Conservation (phyloP, 2,888 invertebrate genomes). For the Serripes groenlandicus region DNA sequence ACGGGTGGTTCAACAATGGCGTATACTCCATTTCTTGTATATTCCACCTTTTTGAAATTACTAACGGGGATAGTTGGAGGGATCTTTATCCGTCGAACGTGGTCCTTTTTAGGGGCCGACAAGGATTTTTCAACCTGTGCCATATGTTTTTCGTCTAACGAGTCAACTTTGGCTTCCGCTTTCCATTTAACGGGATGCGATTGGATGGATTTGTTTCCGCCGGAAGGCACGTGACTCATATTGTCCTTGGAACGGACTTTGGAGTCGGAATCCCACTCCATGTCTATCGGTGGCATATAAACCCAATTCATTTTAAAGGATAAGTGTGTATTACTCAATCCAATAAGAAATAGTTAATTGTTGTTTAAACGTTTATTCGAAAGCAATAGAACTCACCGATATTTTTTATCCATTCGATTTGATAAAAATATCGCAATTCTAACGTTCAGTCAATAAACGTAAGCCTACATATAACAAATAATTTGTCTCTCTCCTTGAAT, state of each 20-base stretch:
- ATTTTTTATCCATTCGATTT: too few species aligned
- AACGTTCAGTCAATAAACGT: too few species aligned
- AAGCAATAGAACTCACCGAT: too few species aligned
- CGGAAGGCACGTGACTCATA: constrained; percentile 91
- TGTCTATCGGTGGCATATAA: constrained; percentile 73
- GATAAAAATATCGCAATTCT: too few species aligned
- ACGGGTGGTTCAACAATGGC: constrained; percentile 47
- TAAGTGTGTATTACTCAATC: too few species aligned
- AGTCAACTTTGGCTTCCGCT: constrained; percentile 71
- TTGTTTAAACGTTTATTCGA: too few species aligned
- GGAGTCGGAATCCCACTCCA: constrained; percentile 71
- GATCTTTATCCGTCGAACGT: constrained; percentile 52
- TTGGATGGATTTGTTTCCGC: constrained; percentile 61
- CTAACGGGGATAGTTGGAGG: constrained; percentile 67
- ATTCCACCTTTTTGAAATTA: constrained; percentile 71
- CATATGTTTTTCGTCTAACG: constrained; percentile 67
- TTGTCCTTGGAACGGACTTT: constrained; percentile 97
- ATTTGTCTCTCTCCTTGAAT: too few species aligned
- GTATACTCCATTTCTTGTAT: constrained; percentile 64
- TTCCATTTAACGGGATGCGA: constrained; percentile 70
- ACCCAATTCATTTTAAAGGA: constrained; percentile 49
- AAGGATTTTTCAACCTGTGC: constrained; percentile 20
- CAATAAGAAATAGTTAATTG: too few species aligned
- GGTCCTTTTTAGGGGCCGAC: constrained; percentile 43
- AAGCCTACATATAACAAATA: too few species aligned